A percentile compares a stretch with the other conserved stretches of the same genome.
phyloP scores from a whole-genome alignment of 1,140 invertebrate species.

The Frieseomelitta varia region DNA sequence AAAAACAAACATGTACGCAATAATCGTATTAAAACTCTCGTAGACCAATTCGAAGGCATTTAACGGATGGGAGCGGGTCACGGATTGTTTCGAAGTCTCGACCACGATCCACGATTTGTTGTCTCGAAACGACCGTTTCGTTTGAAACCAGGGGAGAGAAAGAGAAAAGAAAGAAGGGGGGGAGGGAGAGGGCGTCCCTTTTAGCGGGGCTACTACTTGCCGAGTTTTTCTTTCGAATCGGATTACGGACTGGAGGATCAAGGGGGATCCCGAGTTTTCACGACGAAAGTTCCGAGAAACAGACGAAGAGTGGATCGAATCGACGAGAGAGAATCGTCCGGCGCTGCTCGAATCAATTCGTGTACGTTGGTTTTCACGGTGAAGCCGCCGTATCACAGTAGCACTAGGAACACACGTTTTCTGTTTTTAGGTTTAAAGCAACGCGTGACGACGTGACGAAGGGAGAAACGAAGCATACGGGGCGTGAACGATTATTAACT shows the following conservation, averaged over 20 bases:
- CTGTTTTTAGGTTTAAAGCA: slow-evolving; percentile 48
- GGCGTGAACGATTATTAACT: background rate
- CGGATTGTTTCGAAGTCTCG: slow-evolving; percentile 4
- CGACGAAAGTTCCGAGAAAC: background rate
- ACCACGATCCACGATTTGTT: slow-evolving; percentile 3
- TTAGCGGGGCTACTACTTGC: no score
- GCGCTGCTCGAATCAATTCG: slow-evolving; percentile 36
- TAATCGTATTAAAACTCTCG: slow-evolving; percentile 61
- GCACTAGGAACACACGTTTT: slow-evolving; percentile 60
- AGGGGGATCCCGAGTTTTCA: no score
- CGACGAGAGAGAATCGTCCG: background rate
- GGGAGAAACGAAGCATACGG: background rate
- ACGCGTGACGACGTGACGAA: background rate
- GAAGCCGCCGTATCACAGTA: slow-evolving; percentile 61
- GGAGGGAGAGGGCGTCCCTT: no score
- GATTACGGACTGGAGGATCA: background rate
- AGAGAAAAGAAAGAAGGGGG: background rate
- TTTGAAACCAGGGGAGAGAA: background rate
- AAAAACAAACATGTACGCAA: slow-evolving; percentile 44
- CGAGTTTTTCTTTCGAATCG: no score
- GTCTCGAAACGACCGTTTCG: background rate
- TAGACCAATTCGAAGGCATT: slow-evolving; percentile 61
- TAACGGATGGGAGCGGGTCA: slow-evolving; percentile 23
- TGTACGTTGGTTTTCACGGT: slow-evolving; percentile 51
- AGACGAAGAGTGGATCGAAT: background rate